These are phyloP conservation scores for Sinopyrophorus schimmeli DNA, from an alignment of 2,888 invertebrate genomes.

Conservation along the genomic window DNA sequence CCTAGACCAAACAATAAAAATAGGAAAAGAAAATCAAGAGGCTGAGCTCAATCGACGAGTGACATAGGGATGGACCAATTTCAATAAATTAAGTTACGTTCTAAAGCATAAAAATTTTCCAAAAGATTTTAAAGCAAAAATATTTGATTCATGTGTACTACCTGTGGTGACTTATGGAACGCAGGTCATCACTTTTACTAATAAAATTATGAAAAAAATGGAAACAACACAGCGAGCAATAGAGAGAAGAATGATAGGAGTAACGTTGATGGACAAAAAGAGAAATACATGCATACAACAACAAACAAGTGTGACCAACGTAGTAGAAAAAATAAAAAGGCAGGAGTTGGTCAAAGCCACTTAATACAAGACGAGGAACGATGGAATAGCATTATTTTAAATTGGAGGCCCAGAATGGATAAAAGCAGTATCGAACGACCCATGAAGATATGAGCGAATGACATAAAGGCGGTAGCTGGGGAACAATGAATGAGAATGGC, in stretches of 20 bases:
- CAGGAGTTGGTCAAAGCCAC: not conserved
- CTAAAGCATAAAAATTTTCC: not conserved
- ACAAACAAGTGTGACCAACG: not conserved
- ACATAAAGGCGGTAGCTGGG: not conserved
- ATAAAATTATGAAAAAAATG: not conserved
- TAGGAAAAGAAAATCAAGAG: not conserved
- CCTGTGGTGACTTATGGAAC: constrained; percentile 1
- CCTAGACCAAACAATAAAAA: not conserved
- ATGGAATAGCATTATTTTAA: not conserved
- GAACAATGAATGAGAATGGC: not conserved
- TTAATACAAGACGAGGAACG: not conserved
- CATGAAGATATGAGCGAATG: not conserved
- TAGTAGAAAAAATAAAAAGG: not conserved
- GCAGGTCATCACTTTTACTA: not conserved
- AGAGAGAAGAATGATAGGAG: not conserved
- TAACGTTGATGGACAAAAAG: not conserved
- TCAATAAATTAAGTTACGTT: not conserved
- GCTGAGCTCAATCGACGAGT: not conserved
- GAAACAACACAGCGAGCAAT: not conserved
- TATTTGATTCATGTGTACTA: no score
- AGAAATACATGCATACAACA: not conserved
- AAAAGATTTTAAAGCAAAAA: not conserved
- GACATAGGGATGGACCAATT: no score
- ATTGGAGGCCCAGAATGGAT: not conserved
- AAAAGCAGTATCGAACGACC: not conserved